These are phyloP conservation scores for Germaria angustata DNA, from an alignment of 2,888 invertebrate genomes.

Conservation along the genomic window DNA sequence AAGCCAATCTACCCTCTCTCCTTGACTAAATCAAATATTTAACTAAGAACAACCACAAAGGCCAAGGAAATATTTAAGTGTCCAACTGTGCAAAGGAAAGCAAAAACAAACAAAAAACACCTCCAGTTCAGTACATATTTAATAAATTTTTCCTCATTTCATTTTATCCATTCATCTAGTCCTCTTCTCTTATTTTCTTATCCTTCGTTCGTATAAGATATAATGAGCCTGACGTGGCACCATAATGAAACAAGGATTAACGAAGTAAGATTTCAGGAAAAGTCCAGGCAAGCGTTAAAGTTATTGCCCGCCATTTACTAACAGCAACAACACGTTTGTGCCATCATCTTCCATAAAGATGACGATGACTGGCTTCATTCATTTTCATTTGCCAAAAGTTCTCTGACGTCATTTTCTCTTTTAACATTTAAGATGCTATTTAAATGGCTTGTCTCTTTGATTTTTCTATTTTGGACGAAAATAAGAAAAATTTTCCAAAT, in stretches of 20 bases:
- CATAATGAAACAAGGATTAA: conserved; percentile 55
- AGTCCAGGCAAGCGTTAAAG: conserved; percentile 56
- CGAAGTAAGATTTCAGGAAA: conserved; percentile 9
- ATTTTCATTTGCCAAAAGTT: neutral
- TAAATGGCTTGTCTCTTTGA: conserved; percentile 46
- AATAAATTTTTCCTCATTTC: conserved; percentile 17
- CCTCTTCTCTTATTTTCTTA: conserved; percentile 1
- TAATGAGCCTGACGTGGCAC: conserved; percentile 74
- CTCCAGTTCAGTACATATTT: conserved; percentile 39
- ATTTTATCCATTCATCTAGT: conserved; percentile 20
- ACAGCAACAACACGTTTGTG: conserved; percentile 72
- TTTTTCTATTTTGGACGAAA: conserved; percentile 66
- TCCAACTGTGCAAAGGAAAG: conserved; percentile 42
- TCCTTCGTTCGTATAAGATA: conserved; percentile 66
- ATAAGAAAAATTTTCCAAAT: conserved; percentile 76
- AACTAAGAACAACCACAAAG: conserved; percentile 51
- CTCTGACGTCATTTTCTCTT: conserved; percentile 42
- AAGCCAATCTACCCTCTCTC: neutral
- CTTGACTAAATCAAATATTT: conserved; percentile 19
- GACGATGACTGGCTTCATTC: conserved; percentile 71
- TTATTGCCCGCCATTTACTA: conserved; percentile 77
- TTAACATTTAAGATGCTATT: conserved; percentile 28
- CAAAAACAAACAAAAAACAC: conserved; percentile 30
- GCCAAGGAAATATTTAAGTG: conserved; percentile 53
- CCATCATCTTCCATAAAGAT: conserved; percentile 67